A percentile compares a stretch with the other conserved stretches of the same genome.
phyloP scores from a whole-genome alignment of 2,113 vertebrate species.

The Indicator indicator region DNA sequence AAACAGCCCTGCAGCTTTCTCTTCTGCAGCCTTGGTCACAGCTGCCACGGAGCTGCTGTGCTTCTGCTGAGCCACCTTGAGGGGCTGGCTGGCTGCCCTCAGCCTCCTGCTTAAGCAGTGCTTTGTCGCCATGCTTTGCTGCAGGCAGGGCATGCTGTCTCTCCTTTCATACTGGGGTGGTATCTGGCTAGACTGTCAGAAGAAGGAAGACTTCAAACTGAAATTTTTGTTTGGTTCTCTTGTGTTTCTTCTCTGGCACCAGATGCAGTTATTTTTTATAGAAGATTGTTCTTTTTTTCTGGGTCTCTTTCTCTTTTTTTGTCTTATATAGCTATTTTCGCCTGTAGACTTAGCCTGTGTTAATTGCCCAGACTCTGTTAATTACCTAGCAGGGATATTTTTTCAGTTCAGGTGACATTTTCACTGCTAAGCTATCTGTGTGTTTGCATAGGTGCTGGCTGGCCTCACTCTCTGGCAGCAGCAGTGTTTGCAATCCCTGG shows the following conservation, averaged over 20 bases:
- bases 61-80: neutral
- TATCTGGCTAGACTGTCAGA: neutral
- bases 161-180: neutral
- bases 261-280: neutral
- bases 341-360: neutral
- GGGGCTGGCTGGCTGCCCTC: neutral
- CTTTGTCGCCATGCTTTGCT: neutral
- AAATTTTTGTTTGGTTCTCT: neutral
- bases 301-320: neutral
- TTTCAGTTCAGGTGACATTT: conserved; percentile 15
- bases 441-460: conserved; percentile 49
- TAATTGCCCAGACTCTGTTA: conserved; percentile 32
- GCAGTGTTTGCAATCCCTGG: conserved; percentile 10
- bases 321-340: neutral
- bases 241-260: neutral
- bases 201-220: neutral
- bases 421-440: conserved; percentile 6
- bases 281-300: neutral
- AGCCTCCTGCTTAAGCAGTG: accelerated
- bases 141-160: neutral
- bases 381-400: conserved; percentile 14
- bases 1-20: neutral
- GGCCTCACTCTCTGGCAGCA: conserved; percentile 12
- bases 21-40: neutral
- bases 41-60: neutral